phyloP scores from a whole-genome alignment of 1,140 invertebrate species.

The Bombus impatiens region DNA sequence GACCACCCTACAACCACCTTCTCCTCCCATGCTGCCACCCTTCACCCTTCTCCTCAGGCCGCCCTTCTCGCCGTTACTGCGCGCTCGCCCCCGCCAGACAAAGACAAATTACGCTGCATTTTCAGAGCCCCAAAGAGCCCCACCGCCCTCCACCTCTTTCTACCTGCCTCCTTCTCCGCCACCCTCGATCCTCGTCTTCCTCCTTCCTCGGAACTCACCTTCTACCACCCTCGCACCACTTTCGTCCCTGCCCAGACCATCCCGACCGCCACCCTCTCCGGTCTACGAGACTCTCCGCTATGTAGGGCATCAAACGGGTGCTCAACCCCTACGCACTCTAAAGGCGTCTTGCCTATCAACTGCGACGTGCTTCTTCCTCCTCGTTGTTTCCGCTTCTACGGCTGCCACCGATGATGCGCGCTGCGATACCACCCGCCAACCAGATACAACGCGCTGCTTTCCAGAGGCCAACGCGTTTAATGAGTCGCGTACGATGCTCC shows the following conservation, averaged over 20 bases:
- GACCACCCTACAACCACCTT: constrained; percentile 34
- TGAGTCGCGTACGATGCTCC: not conserved
- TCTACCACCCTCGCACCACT: constrained; percentile 67
- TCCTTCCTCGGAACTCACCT: constrained; percentile 54
- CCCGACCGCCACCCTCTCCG: constrained; percentile 52
- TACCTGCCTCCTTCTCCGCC: constrained; percentile 57
- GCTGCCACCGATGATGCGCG: not conserved
- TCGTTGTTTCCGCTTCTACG: constrained; percentile 12
- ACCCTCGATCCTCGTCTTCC: constrained; percentile 63
- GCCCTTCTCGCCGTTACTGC: constrained; percentile 74
- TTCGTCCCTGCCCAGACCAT: constrained; percentile 67
- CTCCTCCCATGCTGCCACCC: not conserved
- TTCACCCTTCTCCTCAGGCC: constrained; percentile 42
- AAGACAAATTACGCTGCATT: constrained; percentile 83
- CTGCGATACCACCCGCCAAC: constrained; percentile 14
- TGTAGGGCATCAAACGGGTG: constrained; percentile 77
- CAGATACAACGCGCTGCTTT: not conserved
- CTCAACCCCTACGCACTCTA: constrained; percentile 77
- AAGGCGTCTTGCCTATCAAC: constrained; percentile 63
- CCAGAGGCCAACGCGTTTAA: constrained; percentile 19
- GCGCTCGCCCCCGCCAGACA: constrained; percentile 79
- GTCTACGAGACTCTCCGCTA: constrained; percentile 66
- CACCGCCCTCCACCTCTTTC: constrained; percentile 65
- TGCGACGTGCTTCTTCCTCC: constrained; percentile 25
- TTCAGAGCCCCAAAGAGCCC: constrained; percentile 80